Evolutionary conservation across 2,888 invertebrate species (phyloP).

Genomic region (Volucella bombylans): DNA sequence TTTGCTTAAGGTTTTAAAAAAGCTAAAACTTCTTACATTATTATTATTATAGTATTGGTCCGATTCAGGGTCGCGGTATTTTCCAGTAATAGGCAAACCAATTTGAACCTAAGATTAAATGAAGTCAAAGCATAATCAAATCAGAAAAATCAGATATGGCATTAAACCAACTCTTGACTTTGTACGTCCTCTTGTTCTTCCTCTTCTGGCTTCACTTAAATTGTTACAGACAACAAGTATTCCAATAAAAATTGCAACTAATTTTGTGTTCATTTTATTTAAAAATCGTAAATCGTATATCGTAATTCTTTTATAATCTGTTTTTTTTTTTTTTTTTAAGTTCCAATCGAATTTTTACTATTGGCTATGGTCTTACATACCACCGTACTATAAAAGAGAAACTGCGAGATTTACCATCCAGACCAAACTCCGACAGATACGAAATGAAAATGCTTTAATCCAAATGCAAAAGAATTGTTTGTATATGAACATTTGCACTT

Average conservation of each 20-base stretch:
- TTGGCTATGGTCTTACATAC: constrained; percentile 61
- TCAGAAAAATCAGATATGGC: neutral
- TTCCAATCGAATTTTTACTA: constrained; percentile 13
- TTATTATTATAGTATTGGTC: constrained; percentile 95
- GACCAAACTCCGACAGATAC: constrained; percentile 72
- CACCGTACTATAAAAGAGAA: constrained; percentile 19
- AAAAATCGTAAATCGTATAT: constrained; percentile 1
- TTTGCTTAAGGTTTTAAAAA: neutral
- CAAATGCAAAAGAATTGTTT: constrained; percentile 60
- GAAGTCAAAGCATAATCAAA: neutral
- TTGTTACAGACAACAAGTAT: constrained; percentile 81
- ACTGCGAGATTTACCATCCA: constrained; percentile 58
- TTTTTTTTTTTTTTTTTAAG: constrained; percentile 7
- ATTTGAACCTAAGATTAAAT: constrained; percentile 87
- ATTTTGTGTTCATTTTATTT: constrained; percentile 78
- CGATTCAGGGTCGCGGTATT: constrained; percentile 94
- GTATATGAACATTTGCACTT: constrained; percentile 41
- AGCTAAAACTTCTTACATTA: constrained; percentile 83
- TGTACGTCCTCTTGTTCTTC: constrained; percentile 87
- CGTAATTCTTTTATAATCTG: neutral
- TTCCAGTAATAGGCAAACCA: constrained; percentile 93
- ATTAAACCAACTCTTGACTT: constrained; percentile 86
- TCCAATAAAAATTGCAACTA: constrained; percentile 78
- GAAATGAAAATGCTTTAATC: constrained; percentile 65
- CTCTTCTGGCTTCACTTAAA: constrained; percentile 85